Evolutionary conservation across 2,797 vertebrate genomes (phyloP), one percentile per base, ranked within the genome.

Genomic region (Enteromius unitaeniatus): DNA sequence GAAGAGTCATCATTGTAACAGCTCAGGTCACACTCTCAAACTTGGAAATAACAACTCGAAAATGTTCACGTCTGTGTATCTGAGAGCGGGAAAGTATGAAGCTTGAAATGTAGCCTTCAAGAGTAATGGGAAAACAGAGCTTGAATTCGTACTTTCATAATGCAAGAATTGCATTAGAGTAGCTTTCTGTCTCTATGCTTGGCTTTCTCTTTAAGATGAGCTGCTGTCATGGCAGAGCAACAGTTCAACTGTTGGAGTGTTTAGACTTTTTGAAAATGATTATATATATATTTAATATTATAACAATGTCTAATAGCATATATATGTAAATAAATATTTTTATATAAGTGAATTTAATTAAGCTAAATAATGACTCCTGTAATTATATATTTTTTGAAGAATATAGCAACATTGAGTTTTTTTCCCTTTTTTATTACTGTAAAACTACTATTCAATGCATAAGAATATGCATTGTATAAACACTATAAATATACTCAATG

Each of bases 1-100:
- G 37, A 79, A 79, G 42, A 86, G 78, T 87, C 84, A 75, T 85
- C 81, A 75, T 67, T 45, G 60, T 79, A 81, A 78, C 79, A 84
- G 72, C 79, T 73, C 70, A 82, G 75, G 76, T 78, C 78, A 77
- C 60, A 65, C 69, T 79, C 55, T 65, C 10, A 79, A 72, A 72
- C 65, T 79, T 73, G 21, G 68, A 72, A 51, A 23, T 23, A 80
- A 73, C 78, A 68, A 73, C 79, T 84, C n/a, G 51, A 68, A 79
- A 69, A 88, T 37, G 76, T 42, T 79, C 31, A 60, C 21, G 28
- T 47, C 79, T 8, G 23, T 42, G 49, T 78, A 47, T 75, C 72
- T 82, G 34, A 76, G 17, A 72, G 23, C 3, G 15, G 72, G 45
- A 23, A 47, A 78, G 55, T 79, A 51, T 78, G 9, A 47, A n/a